Conservation (phyloP, 2,888 invertebrate species). For the Pollenia griseotomentosa region DNA sequence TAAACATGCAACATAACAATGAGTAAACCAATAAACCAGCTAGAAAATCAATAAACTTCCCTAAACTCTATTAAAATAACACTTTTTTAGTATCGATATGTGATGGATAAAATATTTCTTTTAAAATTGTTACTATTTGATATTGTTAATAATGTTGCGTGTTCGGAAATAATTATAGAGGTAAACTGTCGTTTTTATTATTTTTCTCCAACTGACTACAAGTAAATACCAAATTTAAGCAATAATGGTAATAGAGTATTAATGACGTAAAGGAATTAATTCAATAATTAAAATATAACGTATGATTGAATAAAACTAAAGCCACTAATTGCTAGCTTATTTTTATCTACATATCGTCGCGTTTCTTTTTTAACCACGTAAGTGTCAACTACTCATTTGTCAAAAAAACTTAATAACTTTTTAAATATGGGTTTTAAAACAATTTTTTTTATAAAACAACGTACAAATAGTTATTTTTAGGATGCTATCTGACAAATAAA, state of each 20-base stretch:
- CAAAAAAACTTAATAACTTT: too few relatives aligned
- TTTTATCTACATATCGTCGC: too few relatives aligned
- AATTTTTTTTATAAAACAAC: too few relatives aligned
- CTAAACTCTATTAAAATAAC: slow-evolving; percentile 5
- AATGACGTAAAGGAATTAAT: not conserved
- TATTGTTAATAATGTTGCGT: slow-evolving; percentile 77
- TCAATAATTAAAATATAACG: not conserved
- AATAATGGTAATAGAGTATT: not conserved
- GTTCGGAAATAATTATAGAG: slow-evolving; percentile 79
- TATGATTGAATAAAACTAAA: too few relatives aligned
- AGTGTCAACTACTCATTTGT: too few relatives aligned
- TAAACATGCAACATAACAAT: not conserved
- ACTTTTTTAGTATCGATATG: slow-evolving; percentile 27
- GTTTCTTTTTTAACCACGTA: too few relatives aligned
- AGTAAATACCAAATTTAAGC: not conserved
- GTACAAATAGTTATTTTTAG: too few relatives aligned
- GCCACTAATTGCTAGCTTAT: too few relatives aligned
- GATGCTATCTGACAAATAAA: too few relatives aligned
- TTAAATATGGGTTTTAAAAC: too few relatives aligned
- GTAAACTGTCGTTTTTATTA: slow-evolving; percentile 76
- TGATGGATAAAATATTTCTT: slow-evolving; percentile 22
- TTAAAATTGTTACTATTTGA: slow-evolving; percentile 61
- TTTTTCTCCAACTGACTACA: not conserved
- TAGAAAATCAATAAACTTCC: not conserved
- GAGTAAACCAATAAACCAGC: not conserved